A percentile compares a stretch with the other conserved stretches of the same genome.
Conservation (phyloP, 2,113 vertebrate species). For the Elgaria multicarinata region DNA sequence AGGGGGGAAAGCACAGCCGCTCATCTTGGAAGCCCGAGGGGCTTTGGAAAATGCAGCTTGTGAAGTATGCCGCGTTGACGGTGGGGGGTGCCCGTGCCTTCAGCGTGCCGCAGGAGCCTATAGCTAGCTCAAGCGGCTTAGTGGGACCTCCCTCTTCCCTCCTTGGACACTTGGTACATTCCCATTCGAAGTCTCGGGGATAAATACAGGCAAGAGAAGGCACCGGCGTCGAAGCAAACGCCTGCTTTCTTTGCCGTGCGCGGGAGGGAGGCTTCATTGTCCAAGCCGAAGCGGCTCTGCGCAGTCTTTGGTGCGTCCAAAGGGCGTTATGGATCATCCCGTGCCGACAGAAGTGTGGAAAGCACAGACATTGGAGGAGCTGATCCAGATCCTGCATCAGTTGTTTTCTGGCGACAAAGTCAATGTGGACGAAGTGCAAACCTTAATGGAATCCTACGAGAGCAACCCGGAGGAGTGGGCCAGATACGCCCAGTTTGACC, state of each 20-base stretch:
- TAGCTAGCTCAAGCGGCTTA: not conserved
- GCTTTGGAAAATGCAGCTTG: not conserved
- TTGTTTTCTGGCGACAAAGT: slow-evolving; percentile 85
- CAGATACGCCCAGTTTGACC: slow-evolving; percentile 87
- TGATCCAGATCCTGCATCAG: slow-evolving; percentile 83
- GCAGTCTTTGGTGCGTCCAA: slow-evolving; percentile 19
- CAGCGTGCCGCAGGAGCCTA: not conserved
- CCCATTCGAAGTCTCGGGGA: slow-evolving; percentile 60
- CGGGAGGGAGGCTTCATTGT: not conserved
- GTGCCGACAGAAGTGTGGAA: slow-evolving; percentile 81
- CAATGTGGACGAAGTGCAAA: slow-evolving; percentile 90
- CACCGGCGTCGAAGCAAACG: not conserved
- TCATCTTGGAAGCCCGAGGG: not conserved
- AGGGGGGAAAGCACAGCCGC: not conserved
- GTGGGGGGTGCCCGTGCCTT: slow-evolving; percentile 3
- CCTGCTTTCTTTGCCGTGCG: not conserved
- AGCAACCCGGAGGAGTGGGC: slow-evolving; percentile 90
- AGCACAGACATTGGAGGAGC: slow-evolving; percentile 82
- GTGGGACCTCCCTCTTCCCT: slow-evolving; percentile 25
- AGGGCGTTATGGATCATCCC: slow-evolving; percentile 74
- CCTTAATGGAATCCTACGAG: slow-evolving; percentile 90
- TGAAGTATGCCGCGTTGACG: not conserved
- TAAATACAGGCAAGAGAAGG: slow-evolving; percentile 65
- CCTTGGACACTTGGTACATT: slow-evolving; percentile 70
- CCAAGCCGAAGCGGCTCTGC: not conserved